Base-by-base conservation (phyloP, 2,797 vertebrate species). In the Caiman crocodilus region DNA sequence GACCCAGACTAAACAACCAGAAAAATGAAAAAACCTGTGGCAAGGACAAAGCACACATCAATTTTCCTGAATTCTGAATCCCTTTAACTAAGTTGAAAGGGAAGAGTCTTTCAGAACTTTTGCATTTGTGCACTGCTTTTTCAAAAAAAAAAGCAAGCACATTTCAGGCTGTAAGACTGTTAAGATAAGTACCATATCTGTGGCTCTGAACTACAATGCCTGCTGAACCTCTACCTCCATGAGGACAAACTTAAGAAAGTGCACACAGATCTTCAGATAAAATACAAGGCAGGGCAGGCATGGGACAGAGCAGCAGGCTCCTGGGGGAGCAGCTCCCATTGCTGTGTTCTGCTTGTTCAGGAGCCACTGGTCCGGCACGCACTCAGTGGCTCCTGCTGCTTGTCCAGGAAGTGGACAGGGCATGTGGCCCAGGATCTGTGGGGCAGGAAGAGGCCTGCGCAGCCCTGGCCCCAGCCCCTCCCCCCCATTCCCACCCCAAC, bases 31-130 rank as follows among this genome's bases (percentile, higher is more conserved):
- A 80, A 85, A 50, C 42, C 10, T 50, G 15, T 0, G 7, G 42
- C 42, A 87, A 14, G 26, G 91, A 74, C 2, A 0, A 15, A 50
- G 18, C 0, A 0, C 57, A 18, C 86, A 2, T 20, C 20, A 77
- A 16, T 23, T 3, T 3, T 0, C 55, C 28, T 26, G 10, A 89
- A 58, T 17, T 26, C 57, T 82, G 16, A 50, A 64, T 35, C 35
- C 35, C 35, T 32, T 67, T 21, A 67, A 67, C 73, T 80, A 5
- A 78, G 74, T 55, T 4, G 25, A 69, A 1, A 79, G 25, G 9
- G 20, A 12, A 13, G 35, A 78, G 50, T 56, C 18, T 74, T 0
- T 42, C 79, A 14, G 1, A 4, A 57, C 50, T 35, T 61, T 28
- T 8, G 73, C 14, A 81, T 84, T 4, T 32, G 7, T 18, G 20